Percentiles rank a stretch among this genome's conserved stretches.
Evolutionary conservation across 2,888 invertebrate genomes (phyloP).

Genomic region (Pandemis cinnamomeana): DNA sequence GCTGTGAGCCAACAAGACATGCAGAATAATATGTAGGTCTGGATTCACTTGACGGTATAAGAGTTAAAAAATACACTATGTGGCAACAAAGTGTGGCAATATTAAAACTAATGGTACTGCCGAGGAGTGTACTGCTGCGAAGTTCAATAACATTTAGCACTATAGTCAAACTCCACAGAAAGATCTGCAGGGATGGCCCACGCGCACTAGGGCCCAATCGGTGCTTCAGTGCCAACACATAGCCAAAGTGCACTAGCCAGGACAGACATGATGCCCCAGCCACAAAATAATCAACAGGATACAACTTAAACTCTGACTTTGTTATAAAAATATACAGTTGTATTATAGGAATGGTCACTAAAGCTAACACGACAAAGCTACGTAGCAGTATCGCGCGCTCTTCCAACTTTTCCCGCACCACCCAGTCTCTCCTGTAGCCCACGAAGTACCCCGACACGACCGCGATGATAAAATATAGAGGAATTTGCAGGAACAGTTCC

Average conservation of each 20-base stretch:
- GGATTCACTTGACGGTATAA: conserved; percentile 86
- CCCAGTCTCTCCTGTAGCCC: conserved; percentile 87
- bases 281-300: conserved; percentile 88
- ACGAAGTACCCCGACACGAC: conserved; percentile 92
- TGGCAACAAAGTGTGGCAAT: conserved; percentile 87
- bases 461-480: conserved; percentile 89
- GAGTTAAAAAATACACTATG: conserved; percentile 87
- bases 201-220: conserved; percentile 87
- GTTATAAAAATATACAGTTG: conserved; percentile 87
- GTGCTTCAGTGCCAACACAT: conserved; percentile 87
- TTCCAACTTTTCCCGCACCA: conserved; percentile 86
- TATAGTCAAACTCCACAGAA: conserved; percentile 88
- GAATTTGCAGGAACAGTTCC: conserved; percentile 91
- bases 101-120: conserved; percentile 84
- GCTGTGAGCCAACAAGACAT: conserved; percentile 79
- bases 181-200: conserved; percentile 88
- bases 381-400: conserved; percentile 87
- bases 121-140: conserved; percentile 85
- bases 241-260: conserved; percentile 93
- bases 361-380: conserved; percentile 84
- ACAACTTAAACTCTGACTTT: conserved; percentile 74
- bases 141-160: conserved; percentile 88
- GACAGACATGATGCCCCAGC: conserved; percentile 89
- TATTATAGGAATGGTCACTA: conserved; percentile 88
- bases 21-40: conserved; percentile 79